Percentiles rank a stretch among this genome's conserved stretches.
These are phyloP conservation scores for Cantharis nigra DNA, from an alignment of 2,888 invertebrate species.

Conservation along the genomic window DNA sequence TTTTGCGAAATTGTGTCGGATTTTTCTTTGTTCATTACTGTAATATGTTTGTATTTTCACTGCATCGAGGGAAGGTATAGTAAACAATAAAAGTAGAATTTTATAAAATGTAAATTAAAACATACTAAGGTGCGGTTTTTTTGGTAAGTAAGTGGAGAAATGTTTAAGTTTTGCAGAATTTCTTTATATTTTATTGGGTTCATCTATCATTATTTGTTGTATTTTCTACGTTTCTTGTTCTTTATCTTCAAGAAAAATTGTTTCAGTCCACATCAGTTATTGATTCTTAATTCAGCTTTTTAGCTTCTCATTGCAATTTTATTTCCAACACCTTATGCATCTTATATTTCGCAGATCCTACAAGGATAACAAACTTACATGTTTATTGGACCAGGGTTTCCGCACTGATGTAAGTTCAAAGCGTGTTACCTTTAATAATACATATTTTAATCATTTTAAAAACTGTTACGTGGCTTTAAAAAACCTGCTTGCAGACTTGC, in stretches of 20 bases:
- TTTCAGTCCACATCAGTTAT: neutral
- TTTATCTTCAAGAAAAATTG: neutral
- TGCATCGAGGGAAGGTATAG: slow-evolving; percentile 41
- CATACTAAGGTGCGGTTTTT: slow-evolving; percentile 30
- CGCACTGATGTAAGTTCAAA: neutral
- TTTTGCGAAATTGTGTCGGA: neutral
- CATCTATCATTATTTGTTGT: neutral
- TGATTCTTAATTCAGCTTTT: neutral
- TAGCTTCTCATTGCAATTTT: neutral
- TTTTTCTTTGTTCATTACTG: neutral
- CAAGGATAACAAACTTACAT: neutral
- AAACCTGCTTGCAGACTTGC: too few relatives aligned
- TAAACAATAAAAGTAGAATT: slow-evolving; percentile 30
- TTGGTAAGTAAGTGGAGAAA: slow-evolving; percentile 41
- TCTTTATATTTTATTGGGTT: neutral
- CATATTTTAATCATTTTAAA: neutral
- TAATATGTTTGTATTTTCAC: slow-evolving; percentile 20
- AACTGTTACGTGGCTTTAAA: too few relatives aligned
- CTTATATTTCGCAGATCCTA: neutral
- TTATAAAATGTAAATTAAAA: slow-evolving; percentile 16
- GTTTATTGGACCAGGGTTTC: neutral
- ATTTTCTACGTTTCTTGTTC: neutral
- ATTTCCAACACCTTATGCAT: neutral
- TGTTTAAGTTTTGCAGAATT: neutral
- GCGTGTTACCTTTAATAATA: too few relatives aligned